Evolutionary conservation across 2,113 vertebrate species (phyloP).

Genomic region (Ardeotis arabs): DNA sequence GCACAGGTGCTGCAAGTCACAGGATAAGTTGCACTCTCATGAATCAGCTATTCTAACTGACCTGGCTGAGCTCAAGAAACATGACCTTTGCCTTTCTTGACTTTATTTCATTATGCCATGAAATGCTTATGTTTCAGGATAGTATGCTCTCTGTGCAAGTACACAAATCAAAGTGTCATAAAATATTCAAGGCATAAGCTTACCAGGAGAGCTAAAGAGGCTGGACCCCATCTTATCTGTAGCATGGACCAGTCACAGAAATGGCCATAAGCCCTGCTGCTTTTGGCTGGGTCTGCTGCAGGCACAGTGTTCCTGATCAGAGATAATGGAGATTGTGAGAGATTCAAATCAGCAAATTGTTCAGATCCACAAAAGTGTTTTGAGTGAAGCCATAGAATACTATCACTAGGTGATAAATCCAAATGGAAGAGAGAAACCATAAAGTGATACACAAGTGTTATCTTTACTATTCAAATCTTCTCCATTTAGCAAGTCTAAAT

Average conservation of each 20-base stretch:
- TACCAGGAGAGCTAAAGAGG: not conserved
- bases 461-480: not conserved
- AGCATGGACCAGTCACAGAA: not conserved
- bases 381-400: accelerated
- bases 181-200: not conserved
- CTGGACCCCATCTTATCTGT: not conserved
- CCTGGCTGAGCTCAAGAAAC: not conserved
- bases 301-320: not conserved
- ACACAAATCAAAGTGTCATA: accelerated
- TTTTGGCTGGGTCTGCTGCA: not conserved
- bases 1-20: not conserved
- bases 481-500: not conserved
- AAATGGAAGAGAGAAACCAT: not conserved
- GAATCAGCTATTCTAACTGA: not conserved
- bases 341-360: not conserved
- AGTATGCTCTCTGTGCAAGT: not conserved
- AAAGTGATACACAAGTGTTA: not conserved
- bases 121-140: not conserved
- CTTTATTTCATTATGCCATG: not conserved
- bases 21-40: not conserved
- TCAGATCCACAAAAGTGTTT: not conserved
- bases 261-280: not conserved
- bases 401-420: not conserved
- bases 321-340: not conserved
- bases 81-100: not conserved